Percentiles rank a stretch among this genome's conserved stretches.
These are phyloP conservation scores for Ancistrus triradiatus DNA, from an alignment of 2,113 vertebrate genomes.

Conservation along the genomic window DNA sequence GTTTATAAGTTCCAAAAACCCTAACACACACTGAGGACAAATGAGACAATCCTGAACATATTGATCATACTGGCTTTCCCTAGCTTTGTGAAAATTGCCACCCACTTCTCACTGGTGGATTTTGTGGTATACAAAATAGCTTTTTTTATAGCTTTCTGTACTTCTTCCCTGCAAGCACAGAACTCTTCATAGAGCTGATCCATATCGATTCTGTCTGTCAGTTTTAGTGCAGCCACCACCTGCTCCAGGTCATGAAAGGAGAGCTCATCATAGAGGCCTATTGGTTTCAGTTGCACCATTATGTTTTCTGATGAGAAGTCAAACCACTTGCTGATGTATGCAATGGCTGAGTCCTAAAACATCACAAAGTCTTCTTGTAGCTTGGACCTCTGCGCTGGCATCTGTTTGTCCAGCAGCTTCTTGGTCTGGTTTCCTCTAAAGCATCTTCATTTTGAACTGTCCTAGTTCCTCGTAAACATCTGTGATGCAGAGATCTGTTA, in stretches of 20 bases:
- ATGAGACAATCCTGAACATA: no score
- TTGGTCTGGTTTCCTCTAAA: conserved; percentile 27
- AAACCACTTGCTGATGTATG: conserved; percentile 31
- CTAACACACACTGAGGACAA: no score
- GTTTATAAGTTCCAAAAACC: no score
- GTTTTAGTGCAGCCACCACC: conserved; percentile 19
- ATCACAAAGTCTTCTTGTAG: conserved; percentile 9
- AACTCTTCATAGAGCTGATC: conserved; percentile 33
- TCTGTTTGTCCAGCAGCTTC: conserved; percentile 11
- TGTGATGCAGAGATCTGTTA: conserved; percentile 34
- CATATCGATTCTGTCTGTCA: conserved; percentile 16
- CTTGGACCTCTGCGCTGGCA: conserved; percentile 9
- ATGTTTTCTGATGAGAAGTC: conserved; percentile 17
- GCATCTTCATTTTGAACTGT: conserved; percentile 19
- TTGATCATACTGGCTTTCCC: no score
- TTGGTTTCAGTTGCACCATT: conserved; percentile 24
- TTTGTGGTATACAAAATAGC: conserved; percentile 6
- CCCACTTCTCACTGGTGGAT: conserved; percentile 31
- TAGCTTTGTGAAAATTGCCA: no score
- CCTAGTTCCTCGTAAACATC: conserved; percentile 32
- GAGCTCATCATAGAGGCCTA: conserved; percentile 21
- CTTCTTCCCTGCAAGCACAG: conserved; percentile 7
- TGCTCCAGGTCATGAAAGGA: conserved; percentile 21
- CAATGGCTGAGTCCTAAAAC: conserved; percentile 18
- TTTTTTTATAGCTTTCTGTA: conserved; percentile 1